Conservation (phyloP, 2,797 vertebrate genomes). For the Lateolabrax maculatus region DNA sequence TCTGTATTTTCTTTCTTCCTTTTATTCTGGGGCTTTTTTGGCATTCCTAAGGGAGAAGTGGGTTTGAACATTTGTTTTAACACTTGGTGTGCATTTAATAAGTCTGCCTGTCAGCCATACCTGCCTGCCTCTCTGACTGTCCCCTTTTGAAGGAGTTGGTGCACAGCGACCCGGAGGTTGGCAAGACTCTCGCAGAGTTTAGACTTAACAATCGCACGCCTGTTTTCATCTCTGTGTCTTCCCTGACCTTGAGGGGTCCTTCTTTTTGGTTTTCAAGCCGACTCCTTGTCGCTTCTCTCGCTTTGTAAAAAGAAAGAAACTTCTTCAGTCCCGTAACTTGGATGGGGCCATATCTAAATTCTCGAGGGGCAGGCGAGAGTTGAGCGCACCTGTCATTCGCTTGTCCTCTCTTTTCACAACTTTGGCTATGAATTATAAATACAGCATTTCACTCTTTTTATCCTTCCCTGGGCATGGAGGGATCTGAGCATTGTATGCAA, state of each 20-base stretch:
- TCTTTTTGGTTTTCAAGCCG: neutral
- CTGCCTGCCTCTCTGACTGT: constrained; percentile 51
- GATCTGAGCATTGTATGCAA: constrained; percentile 12
- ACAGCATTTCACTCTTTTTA: constrained; percentile 59
- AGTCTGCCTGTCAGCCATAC: constrained; percentile 62
- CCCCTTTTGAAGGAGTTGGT: constrained; percentile 53
- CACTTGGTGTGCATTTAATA: constrained; percentile 69
- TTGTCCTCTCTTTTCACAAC: constrained; percentile 70
- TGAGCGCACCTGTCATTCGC: constrained; percentile 70
- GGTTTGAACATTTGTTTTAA: constrained; percentile 47
- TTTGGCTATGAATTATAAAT: constrained; percentile 78
- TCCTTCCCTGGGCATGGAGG: constrained; percentile 44
- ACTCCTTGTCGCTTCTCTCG: constrained; percentile 22
- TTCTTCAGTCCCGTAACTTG: constrained; percentile 47
- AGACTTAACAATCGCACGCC: constrained; percentile 62
- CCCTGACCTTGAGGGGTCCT: constrained; percentile 57
- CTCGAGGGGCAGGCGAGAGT: constrained; percentile 46
- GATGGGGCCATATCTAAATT: constrained; percentile 49
- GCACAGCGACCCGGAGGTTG: constrained; percentile 26
- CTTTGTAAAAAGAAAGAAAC: constrained; percentile 54
- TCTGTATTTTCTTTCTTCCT: constrained; percentile 36
- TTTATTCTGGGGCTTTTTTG: constrained; percentile 34
- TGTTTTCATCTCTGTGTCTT: constrained; percentile 56
- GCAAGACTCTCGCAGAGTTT: constrained; percentile 46
- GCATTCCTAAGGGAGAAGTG: constrained; percentile 15